Base-by-base conservation (phyloP, 1,140 invertebrate species). In the Drosophila subpulchrella region DNA sequence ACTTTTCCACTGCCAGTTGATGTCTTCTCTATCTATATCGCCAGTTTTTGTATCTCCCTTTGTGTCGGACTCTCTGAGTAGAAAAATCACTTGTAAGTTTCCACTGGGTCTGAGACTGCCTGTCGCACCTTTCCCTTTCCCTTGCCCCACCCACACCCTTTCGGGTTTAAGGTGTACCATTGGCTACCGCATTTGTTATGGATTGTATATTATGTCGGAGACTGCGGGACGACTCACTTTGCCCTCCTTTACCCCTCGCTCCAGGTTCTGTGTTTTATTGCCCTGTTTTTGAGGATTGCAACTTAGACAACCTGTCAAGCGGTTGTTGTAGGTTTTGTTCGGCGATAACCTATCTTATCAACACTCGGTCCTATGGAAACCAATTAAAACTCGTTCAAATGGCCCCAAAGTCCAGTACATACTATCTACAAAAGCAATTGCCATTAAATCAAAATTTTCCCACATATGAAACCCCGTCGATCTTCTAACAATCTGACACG, bases 51-150 rank as follows among this genome's bases (percentile, higher is more conserved):
- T 13, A 15, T 10, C 10, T 6, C 11, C 44, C 24, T 24, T 12
- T 59, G n/a, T 34, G 15, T 38, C 3, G 8, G 2, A 0, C 15
- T 30, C 39, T 4, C 17, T 48, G n/a, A 63, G 41, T 53, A 27
- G 42, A 61, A 10, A 4, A 58, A 67, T 44, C 53, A 75, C 73
- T 75, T 75, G 73, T 67, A 75, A 75, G 58, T 67, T 75, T 75
- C 73, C 72, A 67, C 59, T 46, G 51, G 12, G 8, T 13, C 17
- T 20, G 24, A 42, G 60, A 51, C 65, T 41, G 51, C 39, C 38
- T 73, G 59, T 42, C 36, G 51, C 68, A 55, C 42, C 51, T 55
- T 46, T 73, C 6, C 39, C 6, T 32, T 34, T 34, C 8, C 24
- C 39, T 48, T n/a, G n/a, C 17, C 11, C 38, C 13, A 34, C 20